Evolutionary conservation across 1,140 invertebrate genomes (phyloP), one percentile per base, ranked within the genome.

Genomic region (Varroa destructor): DNA sequence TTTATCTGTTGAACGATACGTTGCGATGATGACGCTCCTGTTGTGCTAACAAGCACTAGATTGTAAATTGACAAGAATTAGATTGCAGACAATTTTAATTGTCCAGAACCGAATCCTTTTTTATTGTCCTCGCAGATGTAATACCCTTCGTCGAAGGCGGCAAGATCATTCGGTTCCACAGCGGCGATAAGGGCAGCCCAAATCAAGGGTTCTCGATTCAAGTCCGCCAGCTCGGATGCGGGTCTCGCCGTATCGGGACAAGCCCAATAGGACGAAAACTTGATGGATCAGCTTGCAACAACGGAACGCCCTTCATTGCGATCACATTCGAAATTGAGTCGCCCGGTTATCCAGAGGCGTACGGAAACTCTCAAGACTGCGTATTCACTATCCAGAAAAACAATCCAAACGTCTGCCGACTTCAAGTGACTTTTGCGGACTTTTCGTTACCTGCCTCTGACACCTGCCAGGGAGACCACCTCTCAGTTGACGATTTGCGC

Each of bases 381-480:
- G 61, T 46, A 5, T 67, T 43, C 61, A 67, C 37, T 37, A 67
- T 67, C 3, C 61, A 67, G 61, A 67, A 67, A 37, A 67, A 67
- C 37, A 67, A 67, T 46, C 14, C 61, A 8, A 67, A 67, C 40
- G 61, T 67, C 1, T 67, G 61, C 36, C 61, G 61, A 43, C 61
- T 67, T 67, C 61, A 67, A 40, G 61, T 67, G 61, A 67, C 61
- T n/a, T 67, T 67, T 37, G 61, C 61, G 40, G 61, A 67, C 46
- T 67, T 67, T 8, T 67, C 61, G 14, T 37, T 67, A 8, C 61
- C 61, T 2, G 40, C 61, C 1, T 67, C 61, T 5, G 61, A 67
- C 40, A 40, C 61, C 1, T 67, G 61, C 40, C 61, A 67, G 61
- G 61, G 61, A 1, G 61, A 67, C 46, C 14, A 67, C 40, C 46